Percentiles rank a stretch among this genome's conserved stretches.
Evolutionary conservation across 2,888 invertebrate species (phyloP).

Genomic region (Drosophila colorata): DNA sequence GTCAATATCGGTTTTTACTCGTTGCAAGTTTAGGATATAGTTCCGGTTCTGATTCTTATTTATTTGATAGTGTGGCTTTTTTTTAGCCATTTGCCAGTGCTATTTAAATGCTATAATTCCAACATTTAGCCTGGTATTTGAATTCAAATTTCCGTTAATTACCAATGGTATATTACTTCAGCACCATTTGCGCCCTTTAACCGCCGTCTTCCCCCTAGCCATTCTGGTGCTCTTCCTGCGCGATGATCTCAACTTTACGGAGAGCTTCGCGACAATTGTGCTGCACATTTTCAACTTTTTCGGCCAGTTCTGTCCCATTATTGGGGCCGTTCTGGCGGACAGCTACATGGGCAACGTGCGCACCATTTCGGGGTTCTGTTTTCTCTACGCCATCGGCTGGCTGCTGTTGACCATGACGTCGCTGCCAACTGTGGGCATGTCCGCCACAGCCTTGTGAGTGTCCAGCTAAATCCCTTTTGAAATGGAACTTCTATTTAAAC

Average conservation of each 20-base stretch:
- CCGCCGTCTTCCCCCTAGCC: slow-evolving; percentile 84
- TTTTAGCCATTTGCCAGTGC: too few relatives aligned
- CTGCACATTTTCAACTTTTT: slow-evolving; percentile 88
- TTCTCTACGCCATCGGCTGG: slow-evolving; percentile 87
- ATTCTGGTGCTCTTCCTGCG: slow-evolving; percentile 88
- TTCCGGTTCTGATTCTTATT: too few relatives aligned
- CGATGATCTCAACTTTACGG: slow-evolving; percentile 86
- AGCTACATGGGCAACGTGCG: slow-evolving; percentile 87
- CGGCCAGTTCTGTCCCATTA: slow-evolving; percentile 88
- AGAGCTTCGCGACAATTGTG: slow-evolving; percentile 87
- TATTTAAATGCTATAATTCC: too few relatives aligned
- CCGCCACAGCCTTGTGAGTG: slow-evolving; percentile 56
- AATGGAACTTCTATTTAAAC: too few relatives aligned
- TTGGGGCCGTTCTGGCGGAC: slow-evolving; percentile 89
- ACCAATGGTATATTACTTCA: too few relatives aligned
- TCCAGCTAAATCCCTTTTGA: too few relatives aligned
- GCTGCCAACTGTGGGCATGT: slow-evolving; percentile 77
- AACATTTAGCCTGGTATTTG: too few relatives aligned
- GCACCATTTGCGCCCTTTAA: slow-evolving; percentile 27
- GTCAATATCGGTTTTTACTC: too few relatives aligned
- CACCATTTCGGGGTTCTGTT: slow-evolving; percentile 87
- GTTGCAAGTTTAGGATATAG: too few relatives aligned
- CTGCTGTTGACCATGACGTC: slow-evolving; percentile 86
- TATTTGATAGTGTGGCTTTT: too few relatives aligned
- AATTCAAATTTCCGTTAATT: too few relatives aligned